These are phyloP conservation scores for Tachina grossa DNA, from an alignment of 2,888 invertebrate species.

Conservation along the genomic window DNA sequence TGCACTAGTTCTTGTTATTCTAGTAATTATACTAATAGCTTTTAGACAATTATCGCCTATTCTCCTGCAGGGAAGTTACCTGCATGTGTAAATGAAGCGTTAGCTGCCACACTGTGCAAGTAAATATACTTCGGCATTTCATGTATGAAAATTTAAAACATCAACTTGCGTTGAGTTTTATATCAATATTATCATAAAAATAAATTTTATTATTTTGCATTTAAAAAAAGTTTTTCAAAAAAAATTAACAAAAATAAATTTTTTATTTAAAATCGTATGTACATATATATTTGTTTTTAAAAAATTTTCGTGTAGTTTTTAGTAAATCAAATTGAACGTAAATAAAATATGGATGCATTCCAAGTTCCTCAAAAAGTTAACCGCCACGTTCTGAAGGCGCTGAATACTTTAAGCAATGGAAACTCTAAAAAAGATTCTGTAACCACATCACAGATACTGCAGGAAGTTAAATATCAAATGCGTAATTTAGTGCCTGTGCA, in stretches of 20 bases:
- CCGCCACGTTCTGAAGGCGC: conserved; percentile 77
- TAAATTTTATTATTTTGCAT: background rate
- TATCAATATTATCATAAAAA: conserved; percentile 28
- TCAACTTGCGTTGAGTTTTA: conserved; percentile 36
- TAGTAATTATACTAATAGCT: too few relatives aligned
- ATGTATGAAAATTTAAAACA: too few relatives aligned
- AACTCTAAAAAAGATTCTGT: conserved; percentile 54
- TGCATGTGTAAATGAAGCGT: too few relatives aligned
- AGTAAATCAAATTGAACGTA: conserved; percentile 10
- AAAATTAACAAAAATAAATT: conserved; percentile 34
- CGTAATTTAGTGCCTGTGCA: conserved; percentile 73
- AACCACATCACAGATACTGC: conserved; percentile 54
- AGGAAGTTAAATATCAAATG: conserved; percentile 73
- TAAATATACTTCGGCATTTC: too few relatives aligned
- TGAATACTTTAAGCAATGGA: conserved; percentile 65
- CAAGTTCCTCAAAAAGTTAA: conserved; percentile 76
- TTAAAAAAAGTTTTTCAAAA: background rate
- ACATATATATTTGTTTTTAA: background rate
- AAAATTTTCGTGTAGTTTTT: conserved; percentile 33
- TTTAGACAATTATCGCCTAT: too few relatives aligned
- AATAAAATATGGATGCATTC: conserved; percentile 74
- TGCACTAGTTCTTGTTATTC: too few relatives aligned
- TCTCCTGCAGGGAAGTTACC: too few relatives aligned
- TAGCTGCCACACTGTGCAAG: too few relatives aligned
- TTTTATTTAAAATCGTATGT: background rate